Evolutionary conservation across 1,140 invertebrate species (phyloP).

Genomic region (Aphidius gifuensis): DNA sequence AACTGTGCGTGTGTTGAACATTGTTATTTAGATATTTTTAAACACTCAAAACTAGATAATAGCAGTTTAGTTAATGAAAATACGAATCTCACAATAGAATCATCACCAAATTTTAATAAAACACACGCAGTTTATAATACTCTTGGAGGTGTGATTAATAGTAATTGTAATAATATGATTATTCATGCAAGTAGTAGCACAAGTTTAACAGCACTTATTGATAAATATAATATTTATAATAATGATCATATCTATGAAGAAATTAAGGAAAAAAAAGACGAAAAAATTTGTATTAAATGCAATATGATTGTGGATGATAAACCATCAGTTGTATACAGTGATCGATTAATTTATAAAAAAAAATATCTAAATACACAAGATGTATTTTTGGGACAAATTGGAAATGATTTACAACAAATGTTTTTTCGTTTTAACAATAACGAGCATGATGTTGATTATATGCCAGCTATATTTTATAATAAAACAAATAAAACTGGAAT

Average conservation of each 20-base stretch:
- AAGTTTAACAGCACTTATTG: no score
- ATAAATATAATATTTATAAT: neutral
- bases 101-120: no score
- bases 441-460: slow-evolving; percentile 29
- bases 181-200: no score
- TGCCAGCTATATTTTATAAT: slow-evolving; percentile 36
- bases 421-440: slow-evolving; percentile 13
- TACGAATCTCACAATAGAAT: no score
- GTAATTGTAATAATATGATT: no score
- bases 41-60: slow-evolving; percentile 36
- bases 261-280: slow-evolving; percentile 11
- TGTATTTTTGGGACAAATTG: slow-evolving; percentile 25
- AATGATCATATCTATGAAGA: slow-evolving; percentile 36
- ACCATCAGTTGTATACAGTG: slow-evolving; percentile 46
- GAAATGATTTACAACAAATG: slow-evolving; percentile 14
- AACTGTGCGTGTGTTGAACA: slow-evolving; percentile 54
- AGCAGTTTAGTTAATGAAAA: no score
- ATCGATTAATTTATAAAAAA: slow-evolving; percentile 40
- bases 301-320: neutral
- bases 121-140: no score
- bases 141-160: no score
- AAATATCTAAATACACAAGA: slow-evolving; percentile 33
- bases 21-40: slow-evolving; percentile 36
- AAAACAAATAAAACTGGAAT: slow-evolving; percentile 40
- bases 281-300: slow-evolving; percentile 31